These are phyloP conservation scores for Sarcophaga carnaria DNA, from an alignment of 2,888 invertebrate genomes.

Conservation along the genomic window DNA sequence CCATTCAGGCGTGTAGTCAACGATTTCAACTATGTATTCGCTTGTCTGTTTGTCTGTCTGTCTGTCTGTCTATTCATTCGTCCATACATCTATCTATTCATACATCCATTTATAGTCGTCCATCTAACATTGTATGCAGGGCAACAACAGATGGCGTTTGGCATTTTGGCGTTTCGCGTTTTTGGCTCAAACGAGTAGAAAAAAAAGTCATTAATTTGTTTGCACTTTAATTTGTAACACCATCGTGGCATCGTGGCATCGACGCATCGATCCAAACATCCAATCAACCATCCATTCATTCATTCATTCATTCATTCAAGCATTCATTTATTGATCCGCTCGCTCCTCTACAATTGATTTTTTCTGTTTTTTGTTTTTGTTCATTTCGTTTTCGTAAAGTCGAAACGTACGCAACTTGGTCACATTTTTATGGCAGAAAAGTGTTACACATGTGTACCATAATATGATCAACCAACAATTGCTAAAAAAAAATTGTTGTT, in stretches of 20 bases:
- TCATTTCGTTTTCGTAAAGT: neutral
- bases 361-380: neutral
- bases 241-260: conserved; percentile 10
- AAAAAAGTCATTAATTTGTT: conserved; percentile 18
- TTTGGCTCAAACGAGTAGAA: neutral
- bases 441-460: conserved; percentile 50
- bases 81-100: conserved; percentile 47
- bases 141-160: neutral
- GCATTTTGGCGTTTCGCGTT: neutral
- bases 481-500: neutral
- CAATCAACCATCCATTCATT: too few relatives aligned
- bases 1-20: conserved; percentile 8
- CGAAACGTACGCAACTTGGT: neutral
- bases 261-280: neutral
- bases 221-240: conserved; percentile 61
- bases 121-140: neutral
- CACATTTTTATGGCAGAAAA: neutral
- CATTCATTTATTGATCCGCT: too few relatives aligned
- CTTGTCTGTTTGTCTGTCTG: too few relatives aligned
- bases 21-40: neutral
- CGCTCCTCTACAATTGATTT: neutral
- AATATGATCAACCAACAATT: neutral
- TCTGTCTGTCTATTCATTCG: neutral
- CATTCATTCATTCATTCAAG: too few relatives aligned
- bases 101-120: neutral